phyloP scores from a whole-genome alignment of 92 coral and sea anemone genomes.

The Umimayanthus kanabou region DNA sequence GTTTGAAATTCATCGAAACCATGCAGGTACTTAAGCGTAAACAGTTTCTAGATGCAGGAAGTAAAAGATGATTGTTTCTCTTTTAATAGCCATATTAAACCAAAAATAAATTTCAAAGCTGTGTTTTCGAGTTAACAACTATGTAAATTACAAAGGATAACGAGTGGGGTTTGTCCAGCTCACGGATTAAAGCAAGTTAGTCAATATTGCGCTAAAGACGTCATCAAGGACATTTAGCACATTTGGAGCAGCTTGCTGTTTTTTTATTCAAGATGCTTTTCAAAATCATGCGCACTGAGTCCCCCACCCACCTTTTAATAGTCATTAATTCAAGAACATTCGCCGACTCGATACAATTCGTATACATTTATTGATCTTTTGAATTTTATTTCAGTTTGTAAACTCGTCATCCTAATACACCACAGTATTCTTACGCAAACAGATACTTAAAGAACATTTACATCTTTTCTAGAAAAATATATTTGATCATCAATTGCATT shows the following conservation, averaged over 20 bases:
- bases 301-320: background rate
- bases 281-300: background rate
- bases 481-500: background rate
- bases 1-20: no score
- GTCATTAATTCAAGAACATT: background rate
- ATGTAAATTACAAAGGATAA: background rate
- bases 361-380: background rate
- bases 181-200: no score
- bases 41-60: background rate
- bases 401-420: background rate
- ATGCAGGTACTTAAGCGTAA: no score
- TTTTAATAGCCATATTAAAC: background rate
- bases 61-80: background rate
- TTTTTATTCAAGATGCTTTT: background rate
- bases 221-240: background rate
- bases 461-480: background rate
- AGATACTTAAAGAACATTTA: no score
- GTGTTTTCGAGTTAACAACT: background rate
- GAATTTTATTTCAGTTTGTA: background rate
- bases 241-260: background rate
- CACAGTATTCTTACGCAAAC: background rate
- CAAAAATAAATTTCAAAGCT: background rate
- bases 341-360: background rate
- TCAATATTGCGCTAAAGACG: background rate
- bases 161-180: background rate